phyloP scores from a whole-genome alignment of 2,888 invertebrate species.

The Oscheius sp. region DNA sequence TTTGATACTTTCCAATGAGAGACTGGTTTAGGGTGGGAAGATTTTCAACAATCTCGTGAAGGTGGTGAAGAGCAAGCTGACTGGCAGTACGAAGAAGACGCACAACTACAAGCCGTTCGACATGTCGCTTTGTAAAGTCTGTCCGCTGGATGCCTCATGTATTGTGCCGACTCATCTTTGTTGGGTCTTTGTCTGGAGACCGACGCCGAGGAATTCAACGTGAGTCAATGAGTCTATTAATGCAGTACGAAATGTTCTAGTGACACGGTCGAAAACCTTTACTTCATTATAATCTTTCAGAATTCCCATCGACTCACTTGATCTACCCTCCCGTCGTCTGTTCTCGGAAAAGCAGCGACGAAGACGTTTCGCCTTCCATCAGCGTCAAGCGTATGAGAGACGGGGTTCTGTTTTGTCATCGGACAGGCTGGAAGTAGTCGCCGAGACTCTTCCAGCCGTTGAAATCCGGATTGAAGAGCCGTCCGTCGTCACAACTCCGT shows the following conservation, averaged over 20 bases:
- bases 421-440: neutral
- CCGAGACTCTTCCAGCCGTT: neutral
- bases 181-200: constrained; percentile 41
- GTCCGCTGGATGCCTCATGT: constrained; percentile 32
- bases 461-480: neutral
- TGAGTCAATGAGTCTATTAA: neutral
- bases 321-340: neutral
- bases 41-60: constrained; percentile 20
- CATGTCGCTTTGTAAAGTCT: constrained; percentile 33
- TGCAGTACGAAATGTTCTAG: no score
- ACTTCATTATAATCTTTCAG: neutral
- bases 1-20: neutral
- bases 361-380: constrained; percentile 22
- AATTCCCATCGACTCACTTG: neutral
- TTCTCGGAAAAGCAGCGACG: constrained; percentile 14
- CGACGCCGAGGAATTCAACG: constrained; percentile 10
- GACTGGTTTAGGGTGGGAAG: constrained; percentile 2
- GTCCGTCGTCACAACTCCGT: neutral
- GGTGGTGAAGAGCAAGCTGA: constrained; percentile 14
- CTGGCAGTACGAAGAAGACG: neutral
- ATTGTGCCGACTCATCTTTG: constrained; percentile 39
- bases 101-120: constrained; percentile 25
- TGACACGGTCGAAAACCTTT: no score
- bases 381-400: neutral
- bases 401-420: neutral